Conservation (phyloP, 2,888 invertebrate species). For the Andrena hattorfiana region DNA sequence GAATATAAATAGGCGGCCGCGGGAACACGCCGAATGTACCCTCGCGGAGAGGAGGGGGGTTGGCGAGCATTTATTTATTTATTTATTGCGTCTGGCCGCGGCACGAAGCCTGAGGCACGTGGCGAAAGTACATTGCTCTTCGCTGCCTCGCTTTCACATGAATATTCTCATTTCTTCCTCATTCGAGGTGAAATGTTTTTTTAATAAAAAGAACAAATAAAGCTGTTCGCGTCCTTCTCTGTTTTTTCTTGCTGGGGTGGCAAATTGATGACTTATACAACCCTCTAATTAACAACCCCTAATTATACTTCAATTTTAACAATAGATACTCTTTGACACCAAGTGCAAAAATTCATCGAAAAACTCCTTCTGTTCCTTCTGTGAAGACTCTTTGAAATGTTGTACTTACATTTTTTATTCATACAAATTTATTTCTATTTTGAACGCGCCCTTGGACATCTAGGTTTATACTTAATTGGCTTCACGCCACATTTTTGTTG, state of each 20-base stretch:
- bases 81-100: constrained; percentile 58
- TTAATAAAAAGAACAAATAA: not conserved
- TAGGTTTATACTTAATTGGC: too few species aligned
- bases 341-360: too few species aligned
- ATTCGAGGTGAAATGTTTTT: not conserved
- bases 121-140: constrained; percentile 42
- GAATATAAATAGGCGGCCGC: constrained; percentile 43
- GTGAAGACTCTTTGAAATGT: too few species aligned
- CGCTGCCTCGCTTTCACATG: constrained; percentile 11
- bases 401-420: too few species aligned
- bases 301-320: too few species aligned
- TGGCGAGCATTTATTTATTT: constrained; percentile 56
- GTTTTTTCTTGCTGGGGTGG: not conserved
- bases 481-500: too few species aligned
- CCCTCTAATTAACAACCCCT: too few species aligned
- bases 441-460: too few species aligned
- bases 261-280: too few species aligned
- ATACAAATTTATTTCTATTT: too few species aligned
- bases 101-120: constrained; percentile 27
- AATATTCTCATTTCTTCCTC: constrained; percentile 13
- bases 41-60: constrained; percentile 12
- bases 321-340: too few species aligned
- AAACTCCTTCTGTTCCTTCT: too few species aligned
- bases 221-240: not conserved
- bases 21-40: constrained; percentile 16